Evolutionary conservation across 2,888 invertebrate species (phyloP), one percentile per base, ranked within the genome.

Genomic region (Nezara viridula): DNA sequence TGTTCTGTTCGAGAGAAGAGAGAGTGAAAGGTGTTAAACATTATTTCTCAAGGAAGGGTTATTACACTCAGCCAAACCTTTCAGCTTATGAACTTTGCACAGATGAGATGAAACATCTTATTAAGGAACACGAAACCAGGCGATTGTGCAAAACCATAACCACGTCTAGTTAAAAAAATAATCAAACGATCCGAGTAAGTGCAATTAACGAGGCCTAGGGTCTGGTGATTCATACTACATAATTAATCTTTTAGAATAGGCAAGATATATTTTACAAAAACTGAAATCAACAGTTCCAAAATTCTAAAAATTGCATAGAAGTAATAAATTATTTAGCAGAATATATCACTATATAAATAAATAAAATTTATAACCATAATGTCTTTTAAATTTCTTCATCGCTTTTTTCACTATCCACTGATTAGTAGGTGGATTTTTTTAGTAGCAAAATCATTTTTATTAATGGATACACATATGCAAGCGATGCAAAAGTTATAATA

Each of bases 1-100:
- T 60, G 37, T 73, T 6, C 37, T 37, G 32, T 37, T 5, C 16
- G 1, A 66, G 6, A 14, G 19, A 73, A 19, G 66, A 73, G 66
- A 73, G 66, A 73, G 66, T 73, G 66, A 73, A 73, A 73, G 66
- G 66, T 73, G 66, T 7, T 66, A 66, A 73, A 19, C 6, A 37
- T 24, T 37, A 37, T 37, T 73, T 73, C 66, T 37, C 66, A 73
- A 73, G 66, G 66, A 73, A 73, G 66, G 37, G 66, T 73, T 73
- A 19, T 37, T 73, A 14, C 66, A 27, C 66, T 73, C 19, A 73
- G 60, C 27, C n/a, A 14, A 60, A 27, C 14, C 60, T 60, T 21
- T 73, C 66, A 16, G 66, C 32, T 32, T 5, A 73, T 73, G 32
- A 73, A 73, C 66, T 66, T 66, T 37, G 66, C 66, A 21, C 16